Evolutionary conservation across 2,797 vertebrate species (phyloP), one percentile per base, ranked within the genome.

Genomic region (Enteromius anoplus): DNA sequence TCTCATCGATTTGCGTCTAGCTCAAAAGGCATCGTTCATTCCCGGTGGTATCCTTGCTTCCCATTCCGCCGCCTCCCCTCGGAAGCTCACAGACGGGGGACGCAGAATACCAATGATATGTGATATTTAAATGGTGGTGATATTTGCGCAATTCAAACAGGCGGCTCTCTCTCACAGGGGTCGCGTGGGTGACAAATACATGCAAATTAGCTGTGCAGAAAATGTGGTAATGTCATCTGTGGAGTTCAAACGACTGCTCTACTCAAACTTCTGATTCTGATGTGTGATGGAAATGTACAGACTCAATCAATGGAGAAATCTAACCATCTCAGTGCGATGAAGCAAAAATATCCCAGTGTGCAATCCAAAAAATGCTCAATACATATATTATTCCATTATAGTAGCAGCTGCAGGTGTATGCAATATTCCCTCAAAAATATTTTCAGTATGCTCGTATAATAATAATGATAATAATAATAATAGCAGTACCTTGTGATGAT

Each of bases 101-200:
- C 65, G 80, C 76, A 77, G 93, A 94, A 94, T 95, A 93, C 91
- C 91, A 94, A 95, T 94, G 87, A 78, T 80, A 60, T 81, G 85
- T 93, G 93, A 92, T 94, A 96, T 96, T 96, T 95, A 93, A 95
- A 89, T 93, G 89, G 90, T 82, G 68, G 81, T 91, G 93, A 91
- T 92, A 93, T 95, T 95, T 95, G 90, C 88, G 81, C 77, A 87
- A 91, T 91, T 93, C 92, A 93, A 93, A 93, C 89, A 92, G 78
- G 84, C 68, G 70, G 79, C 62, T 58, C 17, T 88, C 89, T 88
- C 84, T 75, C 89, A 84, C 89, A 89, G 88, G 88, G 65, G 76
- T 89, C 87, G 81, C 76, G 10, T 81, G 87, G 71, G 90, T 53
- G 83, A 86, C 75, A 83, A 86, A 84, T 55, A 80, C 71, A 80